A percentile compares a stretch with the other conserved stretches of the same genome.
Conservation (phyloP, 2,113 vertebrate genomes). For the Pogonocichla stellata region DNA sequence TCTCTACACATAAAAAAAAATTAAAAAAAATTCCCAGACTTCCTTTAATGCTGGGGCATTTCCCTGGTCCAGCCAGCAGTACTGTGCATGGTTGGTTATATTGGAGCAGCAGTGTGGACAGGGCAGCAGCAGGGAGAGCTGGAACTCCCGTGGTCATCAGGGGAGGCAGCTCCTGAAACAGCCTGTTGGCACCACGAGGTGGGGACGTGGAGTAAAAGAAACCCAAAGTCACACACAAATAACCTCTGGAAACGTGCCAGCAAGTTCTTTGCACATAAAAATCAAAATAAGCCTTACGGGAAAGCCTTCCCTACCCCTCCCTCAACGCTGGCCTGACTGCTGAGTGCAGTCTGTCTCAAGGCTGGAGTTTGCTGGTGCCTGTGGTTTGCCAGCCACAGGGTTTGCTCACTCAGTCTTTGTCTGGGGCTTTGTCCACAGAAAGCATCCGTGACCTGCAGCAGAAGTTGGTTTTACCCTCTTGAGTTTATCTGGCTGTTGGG, state of each 20-base stretch:
- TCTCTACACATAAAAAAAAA: neutral
- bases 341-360: neutral
- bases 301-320: neutral
- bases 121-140: no score
- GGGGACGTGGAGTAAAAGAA: neutral
- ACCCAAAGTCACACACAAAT: neutral
- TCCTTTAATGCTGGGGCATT: neutral
- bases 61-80: neutral
- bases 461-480: neutral
- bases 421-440: neutral
- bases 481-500: neutral
- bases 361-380: neutral
- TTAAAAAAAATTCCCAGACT: neutral
- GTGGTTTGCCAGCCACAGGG: neutral
- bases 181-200: neutral
- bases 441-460: neutral
- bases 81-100: neutral
- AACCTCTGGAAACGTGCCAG: neutral
- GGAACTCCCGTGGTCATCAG: rapidly evolving
- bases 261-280: neutral
- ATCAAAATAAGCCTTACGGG: neutral
- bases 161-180: neutral
- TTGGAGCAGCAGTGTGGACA: rapidly evolving
- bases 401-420: neutral
- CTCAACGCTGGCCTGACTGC: neutral